phyloP scores from a whole-genome alignment of 1,140 invertebrate genomes.

The Teleopsis dalmanni region DNA sequence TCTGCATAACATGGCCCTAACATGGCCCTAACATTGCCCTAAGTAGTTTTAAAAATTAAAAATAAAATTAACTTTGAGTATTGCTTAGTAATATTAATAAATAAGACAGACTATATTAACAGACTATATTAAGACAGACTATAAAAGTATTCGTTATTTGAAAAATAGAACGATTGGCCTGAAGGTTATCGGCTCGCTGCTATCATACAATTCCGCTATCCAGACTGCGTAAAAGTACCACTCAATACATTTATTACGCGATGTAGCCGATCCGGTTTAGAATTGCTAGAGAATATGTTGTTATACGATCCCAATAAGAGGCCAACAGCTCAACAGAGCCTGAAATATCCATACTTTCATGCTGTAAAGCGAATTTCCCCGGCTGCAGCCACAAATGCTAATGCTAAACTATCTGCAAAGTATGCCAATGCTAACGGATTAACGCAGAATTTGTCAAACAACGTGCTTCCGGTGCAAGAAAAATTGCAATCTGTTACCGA shows the following conservation, averaged over 20 bases:
- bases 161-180: slow-evolving; percentile 84
- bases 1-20: no score
- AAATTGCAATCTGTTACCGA: slow-evolving; percentile 37
- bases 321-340: slow-evolving; percentile 80
- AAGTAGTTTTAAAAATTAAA: no score
- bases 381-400: slow-evolving; percentile 39
- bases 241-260: slow-evolving; percentile 76
- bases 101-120: no score
- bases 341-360: slow-evolving; percentile 80
- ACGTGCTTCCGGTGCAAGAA: slow-evolving; percentile 42
- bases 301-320: slow-evolving; percentile 88
- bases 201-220: slow-evolving; percentile 95
- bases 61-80: no score
- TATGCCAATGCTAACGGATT: slow-evolving; percentile 38
- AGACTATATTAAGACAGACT: no score
- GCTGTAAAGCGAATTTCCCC: slow-evolving; percentile 47
- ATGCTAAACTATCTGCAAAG: slow-evolving; percentile 31
- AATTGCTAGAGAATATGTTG: slow-evolving; percentile 79
- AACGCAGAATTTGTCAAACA: slow-evolving; percentile 29
- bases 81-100: no score
- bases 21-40: no score
- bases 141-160: no score
- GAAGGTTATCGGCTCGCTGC: slow-evolving; percentile 90
- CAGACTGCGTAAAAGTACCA: slow-evolving; percentile 71
- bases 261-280: slow-evolving; percentile 73